Conservation (phyloP, 2,113 vertebrate genomes). For the Nesogale talazaci region DNA sequence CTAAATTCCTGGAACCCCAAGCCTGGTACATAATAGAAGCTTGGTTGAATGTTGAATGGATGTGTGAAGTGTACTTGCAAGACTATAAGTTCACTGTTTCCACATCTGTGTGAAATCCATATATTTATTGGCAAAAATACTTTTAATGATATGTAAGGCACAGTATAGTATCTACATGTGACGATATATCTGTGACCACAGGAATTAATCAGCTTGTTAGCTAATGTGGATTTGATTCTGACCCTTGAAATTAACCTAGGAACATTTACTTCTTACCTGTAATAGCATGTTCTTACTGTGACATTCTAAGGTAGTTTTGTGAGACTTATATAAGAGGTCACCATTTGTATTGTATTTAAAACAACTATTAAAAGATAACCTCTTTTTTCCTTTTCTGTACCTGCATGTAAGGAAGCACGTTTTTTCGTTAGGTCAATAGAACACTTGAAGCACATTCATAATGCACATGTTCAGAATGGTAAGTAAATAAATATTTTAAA, state of each 20-base stretch:
- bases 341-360: constrained; percentile 39
- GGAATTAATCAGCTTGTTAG: neutral
- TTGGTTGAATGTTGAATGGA: neutral
- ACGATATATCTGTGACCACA: too few species aligned
- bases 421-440: constrained; percentile 92
- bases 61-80: neutral
- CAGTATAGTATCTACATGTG: neutral
- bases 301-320: neutral
- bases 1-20: neutral
- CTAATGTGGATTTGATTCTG: neutral
- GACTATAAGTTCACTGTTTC: neutral
- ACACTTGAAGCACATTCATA: constrained; percentile 92
- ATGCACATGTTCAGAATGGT: constrained; percentile 96
- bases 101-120: neutral
- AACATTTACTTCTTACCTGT: neutral
- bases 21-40: neutral
- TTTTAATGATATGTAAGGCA: neutral
- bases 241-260: neutral
- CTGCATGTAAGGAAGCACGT: constrained; percentile 89
- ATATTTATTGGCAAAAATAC: neutral
- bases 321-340: constrained; percentile 19
- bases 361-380: constrained; percentile 33
- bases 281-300: neutral
- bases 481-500: constrained; percentile 61
- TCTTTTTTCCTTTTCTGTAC: constrained; percentile 49